Base-by-base conservation (phyloP, 2,797 vertebrate genomes). In the Coranthus polyacanthus region DNA sequence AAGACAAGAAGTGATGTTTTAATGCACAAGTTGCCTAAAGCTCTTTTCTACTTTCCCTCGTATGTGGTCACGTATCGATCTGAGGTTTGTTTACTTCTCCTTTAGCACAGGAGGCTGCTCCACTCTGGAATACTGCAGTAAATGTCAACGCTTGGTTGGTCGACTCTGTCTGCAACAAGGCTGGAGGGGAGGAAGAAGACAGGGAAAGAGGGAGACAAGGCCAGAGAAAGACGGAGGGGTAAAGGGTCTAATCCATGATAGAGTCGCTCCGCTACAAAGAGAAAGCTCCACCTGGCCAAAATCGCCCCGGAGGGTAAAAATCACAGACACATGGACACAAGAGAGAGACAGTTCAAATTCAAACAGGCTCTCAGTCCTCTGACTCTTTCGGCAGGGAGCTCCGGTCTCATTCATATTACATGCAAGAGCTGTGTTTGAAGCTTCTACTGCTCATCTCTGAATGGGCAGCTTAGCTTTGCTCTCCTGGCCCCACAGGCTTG, bases 401-500 rank as follows among this genome's bases (percentile, higher is more conserved):
- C 62, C 1, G 20, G 43, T 74, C 88, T 92, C 91, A 93, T 93
- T 82, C 88, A 93, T 93, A 91, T 91, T 93, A 86, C 88, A 92
- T 93, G 89, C 74, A 71, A 70, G 47, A 77, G 83, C 86, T 84
- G n/a, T 85, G 90, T 93, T 86, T 90, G 88, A 89, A 89, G 88
- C 72, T 73, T 79, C 74, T 12, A 49, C 76, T 81, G 79, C 83
- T 81, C 43, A 53, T 76, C 79, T 87, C 62, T 88, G 76, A 83
- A 86, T 76, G 78, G 85, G 72, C 82, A 88, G 75, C 81, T 79
- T 75, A 72, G 75, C 76, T 81, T 68, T 56, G 67, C 83, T 60
- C 73, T 61, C 64, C 76, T 34, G 60, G 70, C 72, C 83, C 84
- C 78, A 78, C 20, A 36, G 79, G 68, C 65, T 71, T 5, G 20